A percentile compares a stretch with the other conserved stretches of the same genome.
These are phyloP conservation scores for Diadromus collaris DNA, from an alignment of 2,888 invertebrate species.

Conservation along the genomic window DNA sequence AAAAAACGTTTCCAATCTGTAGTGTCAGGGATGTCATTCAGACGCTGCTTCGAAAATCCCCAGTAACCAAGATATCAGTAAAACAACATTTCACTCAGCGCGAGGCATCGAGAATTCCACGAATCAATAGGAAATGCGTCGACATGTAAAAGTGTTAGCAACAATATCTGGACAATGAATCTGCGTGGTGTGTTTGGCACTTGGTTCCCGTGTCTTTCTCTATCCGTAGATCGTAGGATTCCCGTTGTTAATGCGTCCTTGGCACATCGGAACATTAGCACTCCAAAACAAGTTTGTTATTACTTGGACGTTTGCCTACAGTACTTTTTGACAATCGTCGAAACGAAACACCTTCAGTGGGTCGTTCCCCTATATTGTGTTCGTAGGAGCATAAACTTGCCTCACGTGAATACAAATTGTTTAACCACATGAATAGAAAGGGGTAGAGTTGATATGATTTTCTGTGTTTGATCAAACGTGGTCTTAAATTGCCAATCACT, in stretches of 20 bases:
- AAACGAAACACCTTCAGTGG: background rate
- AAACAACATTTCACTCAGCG: background rate
- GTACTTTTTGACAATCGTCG: background rate
- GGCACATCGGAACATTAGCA: background rate
- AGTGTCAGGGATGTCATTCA: background rate
- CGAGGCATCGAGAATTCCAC: background rate
- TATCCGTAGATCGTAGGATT: background rate
- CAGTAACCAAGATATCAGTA: background rate
- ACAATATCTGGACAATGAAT: conserved; percentile 16
- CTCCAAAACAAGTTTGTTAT: background rate
- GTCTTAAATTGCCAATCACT: background rate
- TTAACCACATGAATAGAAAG: background rate
- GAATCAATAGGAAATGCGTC: background rate
- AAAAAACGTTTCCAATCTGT: background rate
- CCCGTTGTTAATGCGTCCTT: background rate
- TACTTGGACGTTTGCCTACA: background rate
- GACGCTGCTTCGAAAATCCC: background rate
- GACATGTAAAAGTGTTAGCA: background rate
- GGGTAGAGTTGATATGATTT: background rate
- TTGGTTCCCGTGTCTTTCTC: background rate
- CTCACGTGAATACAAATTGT: background rate
- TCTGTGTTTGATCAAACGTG: background rate
- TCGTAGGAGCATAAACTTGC: background rate
- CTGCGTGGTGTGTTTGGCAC: background rate
- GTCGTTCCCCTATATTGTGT: background rate